Percentiles rank a stretch among this genome's conserved stretches.
Conservation (phyloP, 1,140 invertebrate genomes). For the Scaptomyza graminum region DNA sequence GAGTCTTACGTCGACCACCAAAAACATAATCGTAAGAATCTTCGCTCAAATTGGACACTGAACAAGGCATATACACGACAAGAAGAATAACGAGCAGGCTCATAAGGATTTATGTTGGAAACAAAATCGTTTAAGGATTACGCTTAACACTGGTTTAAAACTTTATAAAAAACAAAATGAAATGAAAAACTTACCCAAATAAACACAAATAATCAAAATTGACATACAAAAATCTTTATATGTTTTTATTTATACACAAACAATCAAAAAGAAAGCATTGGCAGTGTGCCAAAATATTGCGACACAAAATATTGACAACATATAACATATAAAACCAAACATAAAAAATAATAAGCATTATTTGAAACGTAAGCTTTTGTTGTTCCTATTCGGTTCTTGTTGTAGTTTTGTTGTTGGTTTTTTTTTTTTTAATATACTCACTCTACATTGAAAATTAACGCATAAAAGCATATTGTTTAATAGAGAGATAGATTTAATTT, state of each 20-base stretch:
- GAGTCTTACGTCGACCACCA: constrained; percentile 83
- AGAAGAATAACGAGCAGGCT: constrained; percentile 46
- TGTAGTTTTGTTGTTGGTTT: constrained; percentile 23
- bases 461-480: constrained; percentile 36
- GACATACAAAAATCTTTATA: neutral
- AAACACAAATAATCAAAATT: neutral
- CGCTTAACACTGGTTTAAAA: constrained; percentile 17
- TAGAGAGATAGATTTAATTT: constrained; percentile 19
- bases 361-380: constrained; percentile 11
- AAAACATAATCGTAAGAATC: constrained; percentile 84
- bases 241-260: neutral
- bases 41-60: constrained; percentile 84
- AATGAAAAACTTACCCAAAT: neutral
- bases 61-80: constrained; percentile 13
- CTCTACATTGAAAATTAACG: constrained; percentile 61
- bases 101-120: constrained; percentile 36
- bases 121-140: constrained; percentile 8
- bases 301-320: constrained; percentile 15
- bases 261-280: constrained; percentile 4
- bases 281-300: constrained; percentile 33
- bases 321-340: neutral
- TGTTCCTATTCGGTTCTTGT: constrained; percentile 19
- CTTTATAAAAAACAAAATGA: constrained; percentile 2
- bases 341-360: constrained; percentile 8
- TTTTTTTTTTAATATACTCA: constrained; percentile 50